Evolutionary conservation across 2,797 vertebrate species (phyloP).

Genomic region (Tokudaia tokunoshimensis): DNA sequence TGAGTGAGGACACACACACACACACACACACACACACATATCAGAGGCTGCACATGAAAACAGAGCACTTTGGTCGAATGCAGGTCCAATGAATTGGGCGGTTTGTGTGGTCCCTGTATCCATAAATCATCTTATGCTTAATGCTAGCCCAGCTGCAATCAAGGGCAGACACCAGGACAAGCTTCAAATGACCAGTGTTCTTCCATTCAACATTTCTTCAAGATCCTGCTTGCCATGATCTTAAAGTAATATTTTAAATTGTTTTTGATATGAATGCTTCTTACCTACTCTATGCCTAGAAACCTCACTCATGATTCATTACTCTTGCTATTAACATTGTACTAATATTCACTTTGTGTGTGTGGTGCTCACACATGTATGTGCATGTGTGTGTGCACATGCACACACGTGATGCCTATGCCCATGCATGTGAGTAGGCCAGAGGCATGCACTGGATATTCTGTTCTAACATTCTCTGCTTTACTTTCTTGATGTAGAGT

Average conservation of each 20-base stretch:
- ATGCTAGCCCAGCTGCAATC: background rate
- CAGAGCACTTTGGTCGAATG: background rate
- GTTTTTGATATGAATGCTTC: slow-evolving; percentile 6
- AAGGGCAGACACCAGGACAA: background rate
- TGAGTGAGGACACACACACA: background rate
- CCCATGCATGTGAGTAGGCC: background rate
- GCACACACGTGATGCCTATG: background rate
- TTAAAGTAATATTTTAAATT: background rate
- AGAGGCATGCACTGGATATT: background rate
- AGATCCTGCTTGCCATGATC: slow-evolving; percentile 19
- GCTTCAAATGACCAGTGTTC: background rate
- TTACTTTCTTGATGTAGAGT: background rate
- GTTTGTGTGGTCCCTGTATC: no score
- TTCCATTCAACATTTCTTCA: background rate
- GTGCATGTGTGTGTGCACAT: no score
- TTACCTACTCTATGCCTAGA: background rate
- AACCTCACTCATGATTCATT: background rate
- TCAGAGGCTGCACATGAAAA: background rate
- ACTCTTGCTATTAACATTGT: background rate
- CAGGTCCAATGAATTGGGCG: background rate
- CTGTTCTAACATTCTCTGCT: background rate
- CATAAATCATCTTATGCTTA: background rate
- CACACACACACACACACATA: no score
- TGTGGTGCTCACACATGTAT: background rate
- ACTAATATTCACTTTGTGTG: background rate